Conservation (phyloP, 2,113 vertebrate species). For the Embiotoca jacksoni region DNA sequence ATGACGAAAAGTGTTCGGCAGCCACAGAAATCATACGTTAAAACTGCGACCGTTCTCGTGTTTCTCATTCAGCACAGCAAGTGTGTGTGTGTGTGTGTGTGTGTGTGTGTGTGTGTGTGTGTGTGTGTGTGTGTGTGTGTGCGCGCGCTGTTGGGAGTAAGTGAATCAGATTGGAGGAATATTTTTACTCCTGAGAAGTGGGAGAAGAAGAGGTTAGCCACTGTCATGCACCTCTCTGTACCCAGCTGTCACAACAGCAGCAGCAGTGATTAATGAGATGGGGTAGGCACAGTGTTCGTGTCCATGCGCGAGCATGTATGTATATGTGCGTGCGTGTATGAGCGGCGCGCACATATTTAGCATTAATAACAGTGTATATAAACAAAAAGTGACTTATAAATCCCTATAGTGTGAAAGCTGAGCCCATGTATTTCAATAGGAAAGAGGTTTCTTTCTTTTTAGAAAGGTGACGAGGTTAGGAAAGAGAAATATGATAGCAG, state of each 20-base stretch:
- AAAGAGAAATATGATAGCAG: not conserved
- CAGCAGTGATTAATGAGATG: conserved; percentile 70
- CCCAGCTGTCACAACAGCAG: conserved; percentile 66
- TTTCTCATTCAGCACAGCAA: conserved; percentile 13
- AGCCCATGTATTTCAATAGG: not conserved
- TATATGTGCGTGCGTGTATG: conserved; percentile 18
- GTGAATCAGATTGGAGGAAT: conserved; percentile 41
- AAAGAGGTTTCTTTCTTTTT: not conserved
- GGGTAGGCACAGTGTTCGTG: conserved; percentile 12
- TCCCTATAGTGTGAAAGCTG: no score
- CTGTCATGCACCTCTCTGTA: conserved; percentile 55
- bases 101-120: not conserved
- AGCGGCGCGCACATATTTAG: no score
- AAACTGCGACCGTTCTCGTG: not conserved
- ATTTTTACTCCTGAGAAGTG: conserved; percentile 48
- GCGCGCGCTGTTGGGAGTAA: conserved; percentile 12
- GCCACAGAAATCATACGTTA: not conserved
- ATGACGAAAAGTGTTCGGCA: conserved; percentile 9
- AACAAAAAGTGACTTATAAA: no score
- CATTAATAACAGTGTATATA: no score
- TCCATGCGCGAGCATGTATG: not conserved
- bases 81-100: not conserved
- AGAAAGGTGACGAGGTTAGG: not conserved
- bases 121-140: conserved; percentile 3
- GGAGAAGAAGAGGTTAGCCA: conserved; percentile 54